A percentile compares a stretch with the other conserved stretches of the same genome.
phyloP scores from a whole-genome alignment of 2,113 vertebrate species.

The Pygoscelis antarcticus region DNA sequence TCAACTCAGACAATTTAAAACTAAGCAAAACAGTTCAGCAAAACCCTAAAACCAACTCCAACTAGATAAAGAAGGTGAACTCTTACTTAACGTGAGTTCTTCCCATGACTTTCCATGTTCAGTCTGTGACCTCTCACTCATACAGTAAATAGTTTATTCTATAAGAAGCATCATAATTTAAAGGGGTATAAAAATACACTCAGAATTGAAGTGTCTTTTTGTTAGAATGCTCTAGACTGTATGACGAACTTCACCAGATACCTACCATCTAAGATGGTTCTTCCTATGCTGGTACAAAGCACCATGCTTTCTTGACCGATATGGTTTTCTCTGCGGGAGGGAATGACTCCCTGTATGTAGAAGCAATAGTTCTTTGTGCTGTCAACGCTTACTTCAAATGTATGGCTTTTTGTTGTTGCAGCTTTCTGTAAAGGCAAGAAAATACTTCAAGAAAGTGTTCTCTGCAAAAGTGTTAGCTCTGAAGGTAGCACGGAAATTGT shows the following conservation, averaged over 20 bases:
- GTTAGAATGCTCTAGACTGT: neutral
- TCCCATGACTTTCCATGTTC: neutral
- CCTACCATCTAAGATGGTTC: constrained; percentile 43
- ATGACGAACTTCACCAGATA: neutral
- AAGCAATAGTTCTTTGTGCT: constrained; percentile 86
- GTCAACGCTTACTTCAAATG: constrained; percentile 78
- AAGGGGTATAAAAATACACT: neutral
- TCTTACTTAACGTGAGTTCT: neutral
- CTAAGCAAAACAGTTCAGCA: neutral
- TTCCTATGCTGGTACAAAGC: constrained; percentile 66
- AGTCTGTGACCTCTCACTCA: neutral
- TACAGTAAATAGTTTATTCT: neutral
- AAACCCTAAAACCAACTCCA: neutral
- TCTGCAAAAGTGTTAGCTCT: neutral
- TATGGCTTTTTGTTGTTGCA: constrained; percentile 36
- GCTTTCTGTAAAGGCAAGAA: constrained; percentile 77
- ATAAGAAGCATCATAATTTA: neutral
- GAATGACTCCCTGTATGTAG: constrained; percentile 77
- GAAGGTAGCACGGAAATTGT: neutral
- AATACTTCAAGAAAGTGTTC: neutral
- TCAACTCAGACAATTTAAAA: neutral
- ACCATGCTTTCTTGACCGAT: constrained; percentile 74
- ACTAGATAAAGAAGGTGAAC: neutral
- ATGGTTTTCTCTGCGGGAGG: constrained; percentile 72
- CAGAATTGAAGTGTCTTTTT: neutral